Conservation (phyloP, 2,888 invertebrate species). For the Eupithecia pulchellata region DNA sequence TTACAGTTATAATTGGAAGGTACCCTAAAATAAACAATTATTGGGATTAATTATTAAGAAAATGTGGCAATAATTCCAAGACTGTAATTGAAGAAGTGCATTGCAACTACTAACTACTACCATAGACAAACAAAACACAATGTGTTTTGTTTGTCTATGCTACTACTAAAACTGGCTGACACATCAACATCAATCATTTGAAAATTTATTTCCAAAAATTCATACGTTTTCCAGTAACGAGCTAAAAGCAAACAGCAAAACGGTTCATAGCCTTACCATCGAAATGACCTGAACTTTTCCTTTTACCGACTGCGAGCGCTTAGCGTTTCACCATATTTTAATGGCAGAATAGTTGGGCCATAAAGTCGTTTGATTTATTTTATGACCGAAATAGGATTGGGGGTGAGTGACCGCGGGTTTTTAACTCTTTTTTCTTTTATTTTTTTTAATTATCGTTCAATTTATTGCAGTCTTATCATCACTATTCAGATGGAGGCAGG, state of each 20-base stretch:
- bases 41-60: too few species aligned
- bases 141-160: too few species aligned
- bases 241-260: conserved; percentile 4
- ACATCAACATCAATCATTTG: background rate
- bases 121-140: too few species aligned
- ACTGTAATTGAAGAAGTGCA: background rate
- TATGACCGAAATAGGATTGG: conserved; percentile 64
- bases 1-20: background rate
- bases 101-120: too few species aligned
- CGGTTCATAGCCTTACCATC: conserved; percentile 14
- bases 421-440: background rate
- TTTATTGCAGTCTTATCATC: background rate
- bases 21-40: too few species aligned
- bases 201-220: conserved; percentile 3
- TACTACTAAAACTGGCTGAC: too few species aligned
- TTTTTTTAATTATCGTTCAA: background rate
- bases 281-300: conserved; percentile 46
- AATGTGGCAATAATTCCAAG: background rate
- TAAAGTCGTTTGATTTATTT: conserved; percentile 83
- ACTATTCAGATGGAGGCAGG: background rate
- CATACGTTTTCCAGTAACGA: conserved; percentile 2
- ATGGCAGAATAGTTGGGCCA: conserved; percentile 76
- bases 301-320: conserved; percentile 60
- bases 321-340: conserved; percentile 81
- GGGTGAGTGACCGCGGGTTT: conserved; percentile 49